A percentile compares a stretch with the other conserved stretches of the same genome.
Evolutionary conservation across 2,888 invertebrate genomes (phyloP).

Genomic region (Reticulitermes lucifugus): DNA sequence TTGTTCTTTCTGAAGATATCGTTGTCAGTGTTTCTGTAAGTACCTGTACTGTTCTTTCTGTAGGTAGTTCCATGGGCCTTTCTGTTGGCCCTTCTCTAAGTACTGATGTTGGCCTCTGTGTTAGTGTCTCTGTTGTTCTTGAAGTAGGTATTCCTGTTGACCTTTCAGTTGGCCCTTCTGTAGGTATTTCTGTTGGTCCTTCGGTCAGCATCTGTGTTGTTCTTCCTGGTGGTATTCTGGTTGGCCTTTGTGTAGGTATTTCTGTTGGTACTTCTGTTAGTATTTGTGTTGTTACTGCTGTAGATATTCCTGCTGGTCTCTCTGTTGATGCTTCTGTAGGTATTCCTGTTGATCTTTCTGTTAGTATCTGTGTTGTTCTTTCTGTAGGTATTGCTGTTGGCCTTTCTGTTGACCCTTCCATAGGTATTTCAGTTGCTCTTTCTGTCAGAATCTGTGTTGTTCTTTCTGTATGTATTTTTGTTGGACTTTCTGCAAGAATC

Average conservation of each 20-base stretch:
- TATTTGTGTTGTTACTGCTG: background rate
- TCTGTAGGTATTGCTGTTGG: background rate
- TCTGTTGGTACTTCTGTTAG: background rate
- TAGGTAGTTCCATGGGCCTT: background rate
- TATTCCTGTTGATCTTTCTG: background rate
- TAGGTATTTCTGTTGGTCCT: background rate
- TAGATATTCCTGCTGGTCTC: constrained; percentile 43
- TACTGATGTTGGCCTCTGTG: background rate
- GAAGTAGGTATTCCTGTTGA: background rate
- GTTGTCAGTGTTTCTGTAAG: background rate
- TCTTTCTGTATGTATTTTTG: background rate
- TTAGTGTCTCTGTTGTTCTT: background rate
- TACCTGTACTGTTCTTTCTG: background rate
- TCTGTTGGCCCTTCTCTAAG: too few species aligned
- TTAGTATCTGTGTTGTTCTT: constrained; percentile 42
- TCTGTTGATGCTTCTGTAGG: constrained; percentile 40
- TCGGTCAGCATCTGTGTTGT: background rate
- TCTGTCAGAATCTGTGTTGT: background rate
- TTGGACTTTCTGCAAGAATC: constrained; percentile 15
- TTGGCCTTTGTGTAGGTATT: background rate
- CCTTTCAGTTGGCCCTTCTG: background rate
- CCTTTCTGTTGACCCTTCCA: background rate
- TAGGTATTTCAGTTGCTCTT: background rate
- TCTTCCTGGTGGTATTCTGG: background rate
- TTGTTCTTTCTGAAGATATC: constrained; percentile 5